Evolutionary conservation across 2,888 invertebrate species (phyloP), one percentile per base, ranked within the genome.

Genomic region (Drosophila hamatofila): DNA sequence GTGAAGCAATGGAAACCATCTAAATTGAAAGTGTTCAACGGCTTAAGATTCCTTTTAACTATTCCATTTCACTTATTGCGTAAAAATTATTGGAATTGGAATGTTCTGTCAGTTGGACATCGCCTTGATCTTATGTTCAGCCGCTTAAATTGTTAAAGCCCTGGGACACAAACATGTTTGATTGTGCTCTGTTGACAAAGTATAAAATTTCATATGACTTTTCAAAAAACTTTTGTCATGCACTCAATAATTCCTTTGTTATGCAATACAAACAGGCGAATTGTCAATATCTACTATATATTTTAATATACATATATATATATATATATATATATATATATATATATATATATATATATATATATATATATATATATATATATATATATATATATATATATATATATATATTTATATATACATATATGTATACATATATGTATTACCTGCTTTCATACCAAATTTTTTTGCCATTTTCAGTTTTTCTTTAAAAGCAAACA

Each of bases 21-120:
- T 12, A 21, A 52, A 37, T 42, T 37, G 68, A 46, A 49, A 46
- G n/a, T 33, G 18, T 41, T 65, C 37, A 66, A 33, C 12, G 42
- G 39, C 46, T 64, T 35, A 27, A 55, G 42, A 72, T 77, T 65
- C 54, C 52, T 57, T 65, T 39, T 14, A 71, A 54, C 64, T 60
- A 60, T 73, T 76, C 55, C 64, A 9, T 51, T 46, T n/a, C 56
- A 62, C 30, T 59, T 61, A 63, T 70, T 67, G 18, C 56, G 8
- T 30, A 42, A 11, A 25, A 30, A 21, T 41, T 35, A 37, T 2
- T n/a, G n/a, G n/a, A n/a, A n/a, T n/a, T n/a, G n/a, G 1, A 71
- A 59, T 51, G 51, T 51, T 42, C 30, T 54, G 25, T 39, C 62
- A 60, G 60, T 68, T 62, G 49, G 14, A 21, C 49, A 21, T 1